Base-by-base conservation (phyloP, 2,797 vertebrate species). In the Trichosurus vulpecula region DNA sequence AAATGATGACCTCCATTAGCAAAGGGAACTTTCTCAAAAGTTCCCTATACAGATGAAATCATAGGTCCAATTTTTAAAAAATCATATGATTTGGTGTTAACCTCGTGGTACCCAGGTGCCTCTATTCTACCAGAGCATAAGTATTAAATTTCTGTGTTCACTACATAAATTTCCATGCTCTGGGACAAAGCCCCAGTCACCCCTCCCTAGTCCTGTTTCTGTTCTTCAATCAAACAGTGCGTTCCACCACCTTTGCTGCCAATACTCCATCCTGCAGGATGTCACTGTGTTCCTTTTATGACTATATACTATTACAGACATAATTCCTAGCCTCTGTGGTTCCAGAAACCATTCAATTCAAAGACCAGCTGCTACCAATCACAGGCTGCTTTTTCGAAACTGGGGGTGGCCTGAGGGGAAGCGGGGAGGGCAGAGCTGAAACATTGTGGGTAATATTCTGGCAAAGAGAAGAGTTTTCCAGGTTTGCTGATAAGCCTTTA, bases 401-500 rank as follows among this genome's bases (percentile, higher is more conserved):
- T 53, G 3, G 25, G 93, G 29, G 35, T 91, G 66, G 55, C 53
- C 51, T 30, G 52, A 35, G 89, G 92, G 27, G 25, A 95, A 57
- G 57, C 41, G 47, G 51, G n/a, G 35, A 93, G 92, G 31, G 3
- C 14, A 55, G 52, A 35, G 47, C 74, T 27, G 29, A 51, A 93
- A n/a, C 91, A 52, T 1, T 2, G 11, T 0, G 54, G 87, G 52
- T 95, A 16, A 91, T 47, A 31, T 81, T 93, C 94, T 91, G 97
- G 87, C 12, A 90, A 92, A 41, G n/a, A 91, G 90, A 96, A 31
- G 90, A 4, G 14, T 91, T 90, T 94, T 93, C 91, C 30, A 22
- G 2, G 31, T 95, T 97, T 97, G 74, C 95, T 87, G 55, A 87
- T 93, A 35, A 58, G 81, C 91, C 96, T 89, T 87, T 10, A 8